Base-by-base conservation (phyloP, 2,113 vertebrate genomes). In the Spea bombifrons region DNA sequence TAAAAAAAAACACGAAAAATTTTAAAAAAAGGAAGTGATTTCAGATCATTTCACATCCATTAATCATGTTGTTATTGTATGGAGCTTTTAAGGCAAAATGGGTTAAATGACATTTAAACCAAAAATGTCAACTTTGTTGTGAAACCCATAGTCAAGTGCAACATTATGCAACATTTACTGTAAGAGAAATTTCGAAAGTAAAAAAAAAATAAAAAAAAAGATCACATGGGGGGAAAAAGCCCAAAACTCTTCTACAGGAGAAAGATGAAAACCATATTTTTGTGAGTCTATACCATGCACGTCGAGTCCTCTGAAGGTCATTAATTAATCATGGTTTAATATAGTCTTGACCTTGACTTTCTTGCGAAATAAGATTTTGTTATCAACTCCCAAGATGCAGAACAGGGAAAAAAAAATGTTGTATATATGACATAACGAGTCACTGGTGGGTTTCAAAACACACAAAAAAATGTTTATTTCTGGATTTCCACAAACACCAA, bases 181-280 rank as follows among this genome's bases (percentile, higher is more conserved):
- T 10, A 75, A 47, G n/a, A 17, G 61, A 13, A 16, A 17, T 30
- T 30, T 30, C 7, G 16, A 64, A 5, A 30, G 17, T n/a, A 12
- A 75, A 50, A 7, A 8, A 9, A 49, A 15, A 12, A 44, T 75
- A 53, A 50, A 53, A 55, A 66, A 53, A 66, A 45, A 64, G 5
- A 8, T 9, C 59, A 4, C 30, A 45, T 72, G 52, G 71, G 16
- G 45, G 9, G 50, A 59, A 43, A 15, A 45, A 59, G 2, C 2
- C 1, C 10, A 30, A 30, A 30, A 30, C 30, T 30, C 30, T 30
- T 30, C 30, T 47, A 16, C 15, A 8, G 57, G 4, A 3, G 2
- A 9, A n/a, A 74, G 45, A 74, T 63, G 57, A 74, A 63, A 74
- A 61, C 53, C 71, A 73, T 17, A 71, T 71, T 72, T 59, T 45